Conservation (phyloP, 1,140 invertebrate genomes). For the Eupeodes corollae region DNA sequence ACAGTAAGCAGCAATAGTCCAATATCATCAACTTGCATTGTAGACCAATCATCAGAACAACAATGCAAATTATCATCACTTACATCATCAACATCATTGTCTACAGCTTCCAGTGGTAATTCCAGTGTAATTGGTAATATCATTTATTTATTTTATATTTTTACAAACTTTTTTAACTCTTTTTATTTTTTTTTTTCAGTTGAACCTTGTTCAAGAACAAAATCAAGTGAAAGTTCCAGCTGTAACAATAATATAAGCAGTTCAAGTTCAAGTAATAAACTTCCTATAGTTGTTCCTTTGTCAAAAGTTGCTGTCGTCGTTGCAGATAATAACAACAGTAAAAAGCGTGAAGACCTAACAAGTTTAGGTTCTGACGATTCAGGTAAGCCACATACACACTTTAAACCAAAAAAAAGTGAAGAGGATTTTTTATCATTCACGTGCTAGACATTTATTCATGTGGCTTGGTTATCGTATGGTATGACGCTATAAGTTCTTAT, state of each 20-base stretch:
- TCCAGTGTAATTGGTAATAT: constrained; percentile 11
- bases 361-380: constrained; percentile 78
- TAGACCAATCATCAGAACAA: neutral
- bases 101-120: neutral
- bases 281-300: too few species aligned
- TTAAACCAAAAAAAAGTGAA: neutral
- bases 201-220: constrained; percentile 28
- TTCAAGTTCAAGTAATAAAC: neutral
- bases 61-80: neutral
- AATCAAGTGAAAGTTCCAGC: constrained; percentile 20
- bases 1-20: constrained; percentile 17
- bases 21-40: neutral
- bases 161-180: neutral
- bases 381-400: constrained; percentile 29
- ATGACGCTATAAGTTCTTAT: too few species aligned
- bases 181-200: constrained; percentile 10
- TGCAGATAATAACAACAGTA: constrained; percentile 19
- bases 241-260: constrained; percentile 18
- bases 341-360: constrained; percentile 53
- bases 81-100: neutral
- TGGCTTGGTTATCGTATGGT: too few species aligned
- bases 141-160: neutral
- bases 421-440: neutral
- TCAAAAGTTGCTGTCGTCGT: constrained; percentile 8
- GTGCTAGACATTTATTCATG: too few species aligned